Evolutionary conservation across 2,797 vertebrate species (phyloP).

Genomic region (Orestias chungarensis): DNA sequence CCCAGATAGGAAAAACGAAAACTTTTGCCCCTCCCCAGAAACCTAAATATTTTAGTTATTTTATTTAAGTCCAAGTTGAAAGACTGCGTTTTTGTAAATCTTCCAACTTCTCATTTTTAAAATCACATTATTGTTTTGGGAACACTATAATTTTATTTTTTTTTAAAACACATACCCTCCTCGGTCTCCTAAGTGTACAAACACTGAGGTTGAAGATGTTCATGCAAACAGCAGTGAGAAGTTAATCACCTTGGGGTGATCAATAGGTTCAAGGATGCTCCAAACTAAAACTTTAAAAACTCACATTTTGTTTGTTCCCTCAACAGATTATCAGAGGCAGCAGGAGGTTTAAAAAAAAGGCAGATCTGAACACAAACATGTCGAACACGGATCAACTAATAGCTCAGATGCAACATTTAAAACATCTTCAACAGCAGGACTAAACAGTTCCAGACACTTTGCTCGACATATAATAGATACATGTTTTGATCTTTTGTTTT

Average conservation of each 20-base stretch:
- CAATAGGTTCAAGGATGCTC: conserved; percentile 21
- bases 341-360: conserved; percentile 65
- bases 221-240: conserved; percentile 12
- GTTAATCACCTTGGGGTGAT: conserved; percentile 7
- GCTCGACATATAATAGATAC: conserved; percentile 27
- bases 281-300: conserved; percentile 37
- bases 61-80: conserved; percentile 42
- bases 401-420: conserved; percentile 34
- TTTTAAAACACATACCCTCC: conserved; percentile 1
- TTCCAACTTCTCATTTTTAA: conserved; percentile 8
- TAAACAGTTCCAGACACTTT: conserved; percentile 20
- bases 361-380: conserved; percentile 63
- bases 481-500: background rate
- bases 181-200: background rate
- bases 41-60: conserved; percentile 22
- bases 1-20: conserved; percentile 66
- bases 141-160: too few species aligned
- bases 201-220: conserved; percentile 20
- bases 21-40: conserved; percentile 33
- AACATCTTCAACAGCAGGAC: conserved; percentile 21
- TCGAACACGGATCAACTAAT: conserved; percentile 21
- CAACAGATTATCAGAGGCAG: conserved; percentile 64
- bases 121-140: conserved; percentile 43
- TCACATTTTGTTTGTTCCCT: conserved; percentile 18
- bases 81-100: conserved; percentile 22